A percentile compares a stretch with the other conserved stretches of the same genome.
Conservation (phyloP, 2,888 invertebrate species). For the Neuroscelio doddi region DNA sequence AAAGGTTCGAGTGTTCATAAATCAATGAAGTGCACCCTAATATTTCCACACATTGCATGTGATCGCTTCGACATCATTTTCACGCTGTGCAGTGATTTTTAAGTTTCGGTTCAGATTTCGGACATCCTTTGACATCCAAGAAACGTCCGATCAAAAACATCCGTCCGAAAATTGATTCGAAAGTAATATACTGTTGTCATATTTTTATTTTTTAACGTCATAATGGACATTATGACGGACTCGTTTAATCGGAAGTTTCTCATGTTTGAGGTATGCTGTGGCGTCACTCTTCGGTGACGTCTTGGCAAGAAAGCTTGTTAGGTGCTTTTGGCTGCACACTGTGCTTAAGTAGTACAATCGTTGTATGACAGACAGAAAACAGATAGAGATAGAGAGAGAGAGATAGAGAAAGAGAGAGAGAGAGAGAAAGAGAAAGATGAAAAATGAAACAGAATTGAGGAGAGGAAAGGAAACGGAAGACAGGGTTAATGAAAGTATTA, state of each 20-base stretch:
- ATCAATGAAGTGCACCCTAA: no score
- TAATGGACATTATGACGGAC: background rate
- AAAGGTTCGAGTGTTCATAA: no score
- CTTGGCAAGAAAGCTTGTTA: slow-evolving; percentile 47
- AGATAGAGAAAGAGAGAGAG: slow-evolving; percentile 42
- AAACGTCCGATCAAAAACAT: no score
- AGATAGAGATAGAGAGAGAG: slow-evolving; percentile 45
- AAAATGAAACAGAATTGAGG: slow-evolving; percentile 15
- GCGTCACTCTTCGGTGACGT: slow-evolving; percentile 44
- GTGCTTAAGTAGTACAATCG: slow-evolving; percentile 58
- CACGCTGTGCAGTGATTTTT: no score
- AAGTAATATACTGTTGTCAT: no score
- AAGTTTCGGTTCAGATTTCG: no score
- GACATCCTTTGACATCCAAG: background rate
- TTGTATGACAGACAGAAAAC: slow-evolving; percentile 50
- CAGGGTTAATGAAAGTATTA: slow-evolving; percentile 49
- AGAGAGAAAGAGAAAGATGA: slow-evolving; percentile 12
- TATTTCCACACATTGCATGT: no score
- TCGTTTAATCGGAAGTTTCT: slow-evolving; percentile 13
- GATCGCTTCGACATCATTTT: no score
- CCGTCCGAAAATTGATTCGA: no score
- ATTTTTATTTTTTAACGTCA: no score
- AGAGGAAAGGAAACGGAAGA: slow-evolving; percentile 19
- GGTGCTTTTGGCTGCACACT: slow-evolving; percentile 64
- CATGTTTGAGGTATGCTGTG: slow-evolving; percentile 14